A percentile compares a stretch with the other conserved stretches of the same genome.
These are phyloP conservation scores for Threskiornis aethiopicus DNA, from an alignment of 2,797 vertebrate species.

Conservation along the genomic window DNA sequence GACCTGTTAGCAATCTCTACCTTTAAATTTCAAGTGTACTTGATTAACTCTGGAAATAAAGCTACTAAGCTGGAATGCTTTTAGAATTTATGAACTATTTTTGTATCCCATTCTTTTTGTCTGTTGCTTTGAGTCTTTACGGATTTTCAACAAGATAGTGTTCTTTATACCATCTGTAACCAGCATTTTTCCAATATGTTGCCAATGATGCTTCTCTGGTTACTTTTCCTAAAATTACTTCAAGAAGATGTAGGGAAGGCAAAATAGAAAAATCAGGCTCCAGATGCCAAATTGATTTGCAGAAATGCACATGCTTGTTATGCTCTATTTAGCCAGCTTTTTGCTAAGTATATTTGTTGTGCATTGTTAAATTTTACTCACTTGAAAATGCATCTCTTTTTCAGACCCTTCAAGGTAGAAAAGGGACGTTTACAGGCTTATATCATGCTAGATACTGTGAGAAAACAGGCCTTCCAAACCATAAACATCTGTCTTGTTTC, in stretches of 20 bases:
- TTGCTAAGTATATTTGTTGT: not conserved
- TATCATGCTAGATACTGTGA: not conserved
- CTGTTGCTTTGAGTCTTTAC: not conserved
- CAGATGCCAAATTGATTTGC: not conserved
- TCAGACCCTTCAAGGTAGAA: not conserved
- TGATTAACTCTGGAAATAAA: not conserved
- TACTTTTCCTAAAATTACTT: slow-evolving; percentile 5
- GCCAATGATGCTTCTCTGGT: not conserved
- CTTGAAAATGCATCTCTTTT: not conserved
- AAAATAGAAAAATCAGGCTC: not conserved
- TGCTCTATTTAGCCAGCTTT: not conserved
- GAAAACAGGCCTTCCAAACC: not conserved
- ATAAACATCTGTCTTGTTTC: not conserved
- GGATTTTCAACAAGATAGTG: not conserved
- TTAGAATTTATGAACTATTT: not conserved
- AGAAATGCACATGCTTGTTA: not conserved
- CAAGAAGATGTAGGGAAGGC: not conserved
- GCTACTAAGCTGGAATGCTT: not conserved
- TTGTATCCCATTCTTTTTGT: not conserved
- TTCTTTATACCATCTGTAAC: slow-evolving; percentile 31
- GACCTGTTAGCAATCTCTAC: not conserved
- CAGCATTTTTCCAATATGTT: not conserved
- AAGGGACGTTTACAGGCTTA: not conserved
- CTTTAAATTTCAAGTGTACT: not conserved
- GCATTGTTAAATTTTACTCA: not conserved